Evolutionary conservation across 2,888 invertebrate species (phyloP).

Genomic region (Pterobdella sp.): DNA sequence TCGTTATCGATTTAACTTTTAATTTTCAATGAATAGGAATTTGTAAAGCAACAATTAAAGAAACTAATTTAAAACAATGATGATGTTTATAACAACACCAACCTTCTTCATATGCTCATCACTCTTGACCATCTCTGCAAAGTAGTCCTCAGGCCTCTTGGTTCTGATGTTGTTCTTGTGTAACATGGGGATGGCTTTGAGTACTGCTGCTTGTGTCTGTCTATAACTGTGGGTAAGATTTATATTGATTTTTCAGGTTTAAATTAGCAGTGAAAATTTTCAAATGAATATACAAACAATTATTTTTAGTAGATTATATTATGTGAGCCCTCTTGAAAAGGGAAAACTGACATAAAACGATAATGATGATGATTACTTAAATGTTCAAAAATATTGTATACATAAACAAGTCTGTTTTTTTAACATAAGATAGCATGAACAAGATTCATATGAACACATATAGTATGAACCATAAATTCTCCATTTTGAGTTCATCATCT

Average conservation of each 20-base stretch:
- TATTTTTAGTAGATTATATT: neutral
- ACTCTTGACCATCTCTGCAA: constrained; percentile 96
- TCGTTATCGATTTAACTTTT: neutral
- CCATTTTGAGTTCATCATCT: constrained; percentile 76
- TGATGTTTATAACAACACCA: too few relatives aligned
- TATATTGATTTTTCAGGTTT: neutral
- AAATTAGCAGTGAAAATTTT: neutral
- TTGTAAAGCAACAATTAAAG: too few relatives aligned
- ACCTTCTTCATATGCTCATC: constrained; percentile 94
- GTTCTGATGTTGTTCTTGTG: constrained; percentile 69
- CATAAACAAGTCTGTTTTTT: neutral
- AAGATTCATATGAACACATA: too few relatives aligned
- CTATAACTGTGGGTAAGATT: constrained; percentile 46
- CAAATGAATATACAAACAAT: neutral
- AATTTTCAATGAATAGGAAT: neutral
- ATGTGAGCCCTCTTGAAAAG: neutral
- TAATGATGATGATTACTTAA: neutral
- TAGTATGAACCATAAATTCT: constrained; percentile 71
- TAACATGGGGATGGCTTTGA: constrained; percentile 70
- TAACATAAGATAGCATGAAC: too few relatives aligned
- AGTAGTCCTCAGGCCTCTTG: constrained; percentile 86
- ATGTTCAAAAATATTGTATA: neutral
- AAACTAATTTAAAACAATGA: too few relatives aligned
- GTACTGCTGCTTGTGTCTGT: constrained; percentile 66
- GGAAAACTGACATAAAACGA: too few relatives aligned